A percentile compares a stretch with the other conserved stretches of the same genome.
phyloP scores from a whole-genome alignment of 2,797 vertebrate species.

The Silurus lanzhouensis region DNA sequence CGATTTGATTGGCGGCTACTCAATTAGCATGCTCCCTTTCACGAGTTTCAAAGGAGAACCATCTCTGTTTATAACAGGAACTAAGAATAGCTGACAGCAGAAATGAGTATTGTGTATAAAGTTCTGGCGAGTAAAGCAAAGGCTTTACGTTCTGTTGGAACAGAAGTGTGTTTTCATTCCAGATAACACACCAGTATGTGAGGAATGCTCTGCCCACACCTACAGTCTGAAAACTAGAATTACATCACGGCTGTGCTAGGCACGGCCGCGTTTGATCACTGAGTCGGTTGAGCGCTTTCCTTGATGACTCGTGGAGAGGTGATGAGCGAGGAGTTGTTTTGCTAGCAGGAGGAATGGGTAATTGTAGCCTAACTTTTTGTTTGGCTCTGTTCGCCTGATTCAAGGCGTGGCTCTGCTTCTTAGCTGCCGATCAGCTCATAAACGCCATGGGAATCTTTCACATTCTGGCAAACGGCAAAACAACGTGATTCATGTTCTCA shows the following conservation, averaged over 20 bases:
- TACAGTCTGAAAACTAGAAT: background rate
- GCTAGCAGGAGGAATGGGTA: conserved; percentile 30
- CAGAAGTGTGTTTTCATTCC: conserved; percentile 22
- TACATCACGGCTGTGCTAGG: background rate
- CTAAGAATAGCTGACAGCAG: background rate
- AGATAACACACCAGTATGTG: conserved; percentile 34
- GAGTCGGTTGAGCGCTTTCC: background rate
- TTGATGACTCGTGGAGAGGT: conserved; percentile 15
- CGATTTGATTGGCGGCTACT: background rate
- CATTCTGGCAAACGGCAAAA: background rate
- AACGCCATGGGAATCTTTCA: background rate
- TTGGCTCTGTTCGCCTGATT: conserved; percentile 40
- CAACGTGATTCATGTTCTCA: background rate
- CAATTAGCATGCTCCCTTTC: background rate
- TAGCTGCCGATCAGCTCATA: conserved; percentile 1
- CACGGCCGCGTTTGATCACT: background rate
- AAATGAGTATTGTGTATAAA: background rate
- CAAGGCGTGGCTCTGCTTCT: conserved; percentile 45
- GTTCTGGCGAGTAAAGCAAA: background rate
- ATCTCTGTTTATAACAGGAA: no score
- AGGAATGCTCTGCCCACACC: conserved; percentile 34
- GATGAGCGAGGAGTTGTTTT: conserved; percentile 36
- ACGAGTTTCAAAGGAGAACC: no score
- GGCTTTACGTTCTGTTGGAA: conserved; percentile 10
- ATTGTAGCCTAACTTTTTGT: conserved; percentile 39